Conservation (phyloP, 1,140 invertebrate species). For the Brevipalpus yothersi region DNA sequence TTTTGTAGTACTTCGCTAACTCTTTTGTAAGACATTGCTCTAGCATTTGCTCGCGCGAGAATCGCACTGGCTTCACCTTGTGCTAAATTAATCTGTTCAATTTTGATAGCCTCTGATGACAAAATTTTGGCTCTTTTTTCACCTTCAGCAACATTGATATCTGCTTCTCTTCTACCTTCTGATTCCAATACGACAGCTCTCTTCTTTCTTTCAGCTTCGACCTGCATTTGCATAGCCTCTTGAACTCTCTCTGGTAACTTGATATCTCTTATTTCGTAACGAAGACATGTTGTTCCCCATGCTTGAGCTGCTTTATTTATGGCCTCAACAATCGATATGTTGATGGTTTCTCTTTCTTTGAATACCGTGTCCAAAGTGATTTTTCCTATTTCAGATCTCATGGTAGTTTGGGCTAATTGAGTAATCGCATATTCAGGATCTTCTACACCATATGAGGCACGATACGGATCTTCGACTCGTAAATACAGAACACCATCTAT, state of each 20-base stretch:
- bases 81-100: slow-evolving; percentile 23
- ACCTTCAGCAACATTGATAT: slow-evolving; percentile 93
- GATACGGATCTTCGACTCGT: slow-evolving; percentile 73
- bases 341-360: slow-evolving; percentile 78
- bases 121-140: slow-evolving; percentile 71
- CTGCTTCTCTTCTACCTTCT: slow-evolving; percentile 68
- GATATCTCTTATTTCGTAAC: slow-evolving; percentile 97
- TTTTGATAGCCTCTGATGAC: slow-evolving; percentile 36
- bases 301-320: slow-evolving; percentile 94
- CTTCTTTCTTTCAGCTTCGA: slow-evolving; percentile 90
- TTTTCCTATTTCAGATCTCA: slow-evolving; percentile 93
- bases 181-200: slow-evolving; percentile 88
- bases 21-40: slow-evolving; percentile 45
- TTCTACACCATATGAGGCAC: slow-evolving; percentile 92
- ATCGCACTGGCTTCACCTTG: slow-evolving; percentile 61
- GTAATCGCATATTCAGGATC: slow-evolving; percentile 98
- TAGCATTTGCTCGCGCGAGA: slow-evolving; percentile 52
- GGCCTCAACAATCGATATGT: slow-evolving; percentile 77
- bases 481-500: slow-evolving; percentile 96
- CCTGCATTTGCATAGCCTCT: slow-evolving; percentile 99
- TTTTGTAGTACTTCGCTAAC: slow-evolving; percentile 38
- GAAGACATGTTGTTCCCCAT: slow-evolving; percentile 88
- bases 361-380: slow-evolving; percentile 95
- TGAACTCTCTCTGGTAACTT: slow-evolving; percentile 72
- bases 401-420: slow-evolving; percentile 94